phyloP scores from a whole-genome alignment of 2,888 invertebrate species.

The Frankliniella intonsa region DNA sequence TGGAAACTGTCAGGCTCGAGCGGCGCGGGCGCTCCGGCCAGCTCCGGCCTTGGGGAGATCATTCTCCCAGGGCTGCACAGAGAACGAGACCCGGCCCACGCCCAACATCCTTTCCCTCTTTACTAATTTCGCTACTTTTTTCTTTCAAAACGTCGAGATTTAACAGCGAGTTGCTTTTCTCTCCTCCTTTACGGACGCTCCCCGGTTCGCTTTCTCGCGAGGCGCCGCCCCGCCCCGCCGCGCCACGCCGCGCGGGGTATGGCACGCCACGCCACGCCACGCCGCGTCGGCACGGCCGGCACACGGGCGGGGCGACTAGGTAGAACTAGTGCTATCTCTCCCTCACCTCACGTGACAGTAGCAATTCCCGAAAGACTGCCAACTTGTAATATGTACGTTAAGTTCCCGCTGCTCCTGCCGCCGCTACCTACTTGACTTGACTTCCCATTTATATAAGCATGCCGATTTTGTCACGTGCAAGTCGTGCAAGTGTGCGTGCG shows the following conservation, averaged over 20 bases:
- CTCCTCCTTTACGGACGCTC: not conserved
- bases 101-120: too few relatives aligned
- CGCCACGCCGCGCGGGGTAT: not conserved
- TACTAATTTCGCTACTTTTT: too few relatives aligned
- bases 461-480: not conserved
- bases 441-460: not conserved
- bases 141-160: too few relatives aligned
- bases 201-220: not conserved
- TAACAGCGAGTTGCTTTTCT: not conserved
- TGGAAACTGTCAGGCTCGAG: too few relatives aligned
- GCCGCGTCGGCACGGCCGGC: not conserved
- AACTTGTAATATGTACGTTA: not conserved
- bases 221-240: not conserved
- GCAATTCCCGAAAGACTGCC: constrained; percentile 19
- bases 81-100: too few relatives aligned
- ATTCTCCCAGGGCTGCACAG: too few relatives aligned
- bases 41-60: too few relatives aligned
- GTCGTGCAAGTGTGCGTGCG: not conserved
- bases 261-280: not conserved
- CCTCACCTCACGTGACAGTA: not conserved
- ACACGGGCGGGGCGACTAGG: too few relatives aligned
- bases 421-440: not conserved
- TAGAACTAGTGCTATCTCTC: too few relatives aligned
- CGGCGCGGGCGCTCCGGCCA: too few relatives aligned
- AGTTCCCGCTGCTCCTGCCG: too few relatives aligned